Conservation (phyloP, 35 echinoderm and acorn worm genomes). For the Holothuria glaberrima region DNA sequence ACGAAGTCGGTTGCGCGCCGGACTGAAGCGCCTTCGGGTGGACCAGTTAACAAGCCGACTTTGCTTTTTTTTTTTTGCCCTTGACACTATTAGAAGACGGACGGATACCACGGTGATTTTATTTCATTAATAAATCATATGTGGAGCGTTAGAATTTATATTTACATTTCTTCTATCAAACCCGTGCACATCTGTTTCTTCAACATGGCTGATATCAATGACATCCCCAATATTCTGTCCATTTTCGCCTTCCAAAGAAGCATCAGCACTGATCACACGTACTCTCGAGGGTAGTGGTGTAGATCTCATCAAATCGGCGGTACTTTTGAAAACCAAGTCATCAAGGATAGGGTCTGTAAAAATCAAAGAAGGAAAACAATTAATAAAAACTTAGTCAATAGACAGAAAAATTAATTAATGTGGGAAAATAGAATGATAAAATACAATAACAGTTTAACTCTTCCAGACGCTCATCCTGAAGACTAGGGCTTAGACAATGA, state of each 20-base stretch:
- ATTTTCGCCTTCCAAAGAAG: not conserved
- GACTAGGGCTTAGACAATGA: too few species aligned
- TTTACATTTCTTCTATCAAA: not conserved
- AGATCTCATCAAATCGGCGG: not conserved
- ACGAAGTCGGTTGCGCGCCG: too few species aligned
- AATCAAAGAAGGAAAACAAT: not conserved
- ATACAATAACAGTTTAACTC: not conserved
- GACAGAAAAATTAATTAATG: too few species aligned
- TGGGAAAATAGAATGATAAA: not conserved
- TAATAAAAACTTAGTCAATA: not conserved
- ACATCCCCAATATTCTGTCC: not conserved
- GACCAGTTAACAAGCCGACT: too few species aligned
- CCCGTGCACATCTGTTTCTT: not conserved
- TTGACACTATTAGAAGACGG: too few species aligned
- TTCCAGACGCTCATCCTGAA: not conserved
- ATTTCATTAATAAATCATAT: too few species aligned
- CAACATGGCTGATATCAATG: not conserved
- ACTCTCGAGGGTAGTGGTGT: not conserved
- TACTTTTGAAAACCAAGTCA: not conserved
- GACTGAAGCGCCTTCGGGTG: too few species aligned
- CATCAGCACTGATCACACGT: not conserved
- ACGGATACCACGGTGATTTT: too few species aligned
- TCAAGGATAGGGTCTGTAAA: conserved; percentile 9
- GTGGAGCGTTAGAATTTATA: too few species aligned
- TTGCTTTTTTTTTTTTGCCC: too few species aligned